Evolutionary conservation across 2,797 vertebrate species (phyloP).

Genomic region (Mastacembelus armatus): DNA sequence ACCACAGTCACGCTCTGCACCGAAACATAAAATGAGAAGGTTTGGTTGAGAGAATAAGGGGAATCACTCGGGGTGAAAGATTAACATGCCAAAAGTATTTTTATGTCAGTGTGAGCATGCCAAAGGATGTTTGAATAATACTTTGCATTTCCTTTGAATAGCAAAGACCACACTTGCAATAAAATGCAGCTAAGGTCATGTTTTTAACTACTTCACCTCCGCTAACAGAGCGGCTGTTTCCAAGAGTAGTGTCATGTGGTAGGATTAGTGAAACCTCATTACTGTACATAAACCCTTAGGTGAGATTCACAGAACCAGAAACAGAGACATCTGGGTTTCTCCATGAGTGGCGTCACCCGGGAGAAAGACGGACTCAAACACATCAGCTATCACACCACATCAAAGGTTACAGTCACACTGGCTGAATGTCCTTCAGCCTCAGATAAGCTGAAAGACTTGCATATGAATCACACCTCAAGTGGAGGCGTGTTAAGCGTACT

Average conservation of each 20-base stretch:
- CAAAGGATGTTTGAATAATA: not conserved
- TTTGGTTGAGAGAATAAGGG: not conserved
- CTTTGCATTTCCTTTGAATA: not conserved
- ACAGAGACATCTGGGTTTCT: slow-evolving; percentile 47
- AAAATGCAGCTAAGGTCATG: not conserved
- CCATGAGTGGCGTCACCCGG: not conserved
- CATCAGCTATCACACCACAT: slow-evolving; percentile 3
- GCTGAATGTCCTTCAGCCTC: not conserved
- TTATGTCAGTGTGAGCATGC: not conserved
- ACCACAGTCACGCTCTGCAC: slow-evolving; percentile 16
- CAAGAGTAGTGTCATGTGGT: slow-evolving; percentile 1
- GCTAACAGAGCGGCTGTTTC: not conserved
- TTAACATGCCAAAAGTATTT: not conserved
- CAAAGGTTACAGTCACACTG: not conserved
- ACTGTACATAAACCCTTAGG: slow-evolving; percentile 10
- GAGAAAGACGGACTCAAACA: slow-evolving; percentile 1
- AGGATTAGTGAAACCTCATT: slow-evolving; percentile 18
- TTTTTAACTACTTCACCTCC: not conserved
- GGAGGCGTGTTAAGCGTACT: not conserved
- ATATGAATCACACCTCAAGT: not conserved
- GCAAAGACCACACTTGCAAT: not conserved
- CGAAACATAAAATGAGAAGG: not conserved
- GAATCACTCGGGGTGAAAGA: not conserved
- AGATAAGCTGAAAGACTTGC: not conserved
- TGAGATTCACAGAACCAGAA: slow-evolving; percentile 1